These are phyloP conservation scores for Lasioglossum villosulum DNA, from an alignment of 2,888 invertebrate genomes.

Conservation along the genomic window DNA sequence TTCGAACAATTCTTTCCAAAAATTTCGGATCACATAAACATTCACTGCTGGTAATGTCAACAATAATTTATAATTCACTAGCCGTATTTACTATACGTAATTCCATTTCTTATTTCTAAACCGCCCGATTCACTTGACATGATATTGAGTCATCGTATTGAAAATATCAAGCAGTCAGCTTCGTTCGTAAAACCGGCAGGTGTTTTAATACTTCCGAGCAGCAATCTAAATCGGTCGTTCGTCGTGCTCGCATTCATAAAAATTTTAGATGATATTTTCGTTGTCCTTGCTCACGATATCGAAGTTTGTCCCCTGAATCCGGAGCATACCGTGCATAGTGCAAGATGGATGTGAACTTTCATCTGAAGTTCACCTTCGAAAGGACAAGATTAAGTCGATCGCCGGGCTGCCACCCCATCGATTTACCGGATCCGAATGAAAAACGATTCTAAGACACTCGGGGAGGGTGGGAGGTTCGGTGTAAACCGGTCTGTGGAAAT, in stretches of 20 bases:
- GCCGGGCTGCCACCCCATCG: conserved; percentile 11
- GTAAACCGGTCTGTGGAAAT: conserved; percentile 35
- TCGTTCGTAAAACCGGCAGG: background rate
- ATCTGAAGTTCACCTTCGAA: conserved; percentile 5
- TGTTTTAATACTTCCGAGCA: background rate
- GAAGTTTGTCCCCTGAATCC: background rate
- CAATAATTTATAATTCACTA: background rate
- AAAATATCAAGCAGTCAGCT: background rate
- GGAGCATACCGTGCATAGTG: background rate
- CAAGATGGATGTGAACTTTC: background rate
- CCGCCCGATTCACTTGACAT: background rate
- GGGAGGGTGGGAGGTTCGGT: conserved; percentile 13
- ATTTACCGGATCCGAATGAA: conserved; percentile 34
- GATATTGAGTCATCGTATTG: background rate
- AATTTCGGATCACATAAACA: background rate
- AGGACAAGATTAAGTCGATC: conserved; percentile 29
- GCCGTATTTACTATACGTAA: background rate
- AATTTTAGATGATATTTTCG: background rate
- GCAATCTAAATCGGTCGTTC: background rate
- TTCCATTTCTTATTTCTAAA: background rate
- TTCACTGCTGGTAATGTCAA: background rate
- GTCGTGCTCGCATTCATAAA: background rate
- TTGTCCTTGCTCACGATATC: background rate
- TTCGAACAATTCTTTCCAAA: background rate
- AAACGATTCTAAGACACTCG: conserved; percentile 22